phyloP scores from a whole-genome alignment of 2,888 invertebrate genomes.

The Lycia hirtaria region DNA sequence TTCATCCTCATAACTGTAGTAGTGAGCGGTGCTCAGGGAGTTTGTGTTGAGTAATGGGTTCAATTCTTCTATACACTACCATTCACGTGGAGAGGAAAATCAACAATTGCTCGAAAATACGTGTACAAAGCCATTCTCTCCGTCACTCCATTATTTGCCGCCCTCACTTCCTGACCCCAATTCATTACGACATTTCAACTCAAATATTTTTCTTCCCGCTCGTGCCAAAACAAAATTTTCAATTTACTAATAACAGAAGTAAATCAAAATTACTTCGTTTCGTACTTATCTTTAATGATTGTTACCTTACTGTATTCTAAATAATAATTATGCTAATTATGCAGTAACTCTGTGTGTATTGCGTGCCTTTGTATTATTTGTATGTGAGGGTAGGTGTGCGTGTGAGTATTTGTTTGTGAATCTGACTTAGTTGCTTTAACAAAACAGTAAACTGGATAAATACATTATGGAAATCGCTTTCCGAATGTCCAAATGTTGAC shows the following conservation, averaged over 20 bases:
- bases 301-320: too few species aligned
- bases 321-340: too few species aligned
- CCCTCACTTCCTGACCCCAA: conserved; percentile 54
- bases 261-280: background rate
- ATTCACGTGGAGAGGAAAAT: conserved; percentile 46
- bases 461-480: conserved; percentile 52
- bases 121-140: conserved; percentile 47
- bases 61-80: conserved; percentile 45
- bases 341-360: too few species aligned
- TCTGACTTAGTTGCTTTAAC: conserved; percentile 8
- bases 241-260: conserved; percentile 46
- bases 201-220: conserved; percentile 48
- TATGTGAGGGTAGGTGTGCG: too few species aligned
- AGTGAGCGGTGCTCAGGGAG: background rate
- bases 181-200: conserved; percentile 55
- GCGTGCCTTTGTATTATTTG: too few species aligned
- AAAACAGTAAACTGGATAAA: conserved; percentile 16
- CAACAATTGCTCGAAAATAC: conserved; percentile 48
- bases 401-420: too few species aligned
- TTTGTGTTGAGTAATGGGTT: conserved; percentile 39
- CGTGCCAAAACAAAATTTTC: conserved; percentile 52
- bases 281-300: too few species aligned
- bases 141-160: conserved; percentile 53
- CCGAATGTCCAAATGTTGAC: conserved; percentile 66
- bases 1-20: background rate